phyloP scores from a whole-genome alignment of 1,140 invertebrate genomes.

The Mycetomoellerius zeteki region DNA sequence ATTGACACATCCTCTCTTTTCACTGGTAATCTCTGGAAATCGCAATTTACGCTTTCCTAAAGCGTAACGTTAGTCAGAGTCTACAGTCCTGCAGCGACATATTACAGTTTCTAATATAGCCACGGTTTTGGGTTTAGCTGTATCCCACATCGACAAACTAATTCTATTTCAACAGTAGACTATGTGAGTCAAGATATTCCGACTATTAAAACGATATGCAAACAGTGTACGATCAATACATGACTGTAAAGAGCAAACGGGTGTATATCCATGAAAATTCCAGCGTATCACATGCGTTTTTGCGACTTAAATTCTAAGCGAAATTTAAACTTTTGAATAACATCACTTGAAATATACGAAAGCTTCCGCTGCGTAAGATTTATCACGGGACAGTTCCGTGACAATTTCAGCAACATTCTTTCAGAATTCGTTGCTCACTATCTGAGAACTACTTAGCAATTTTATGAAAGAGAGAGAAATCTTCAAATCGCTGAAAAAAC shows the following conservation, averaged over 20 bases:
- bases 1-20: neutral
- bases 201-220: neutral
- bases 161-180: neutral
- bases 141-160: conserved; percentile 30
- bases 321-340: neutral
- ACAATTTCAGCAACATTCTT: neutral
- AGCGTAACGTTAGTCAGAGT: neutral
- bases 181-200: conserved; percentile 3
- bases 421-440: neutral
- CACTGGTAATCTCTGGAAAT: neutral
- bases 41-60: conserved; percentile 26
- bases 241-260: neutral
- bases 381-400: neutral
- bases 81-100: conserved; percentile 6
- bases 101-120: conserved; percentile 38
- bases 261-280: neutral
- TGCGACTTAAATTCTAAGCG: neutral
- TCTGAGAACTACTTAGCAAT: neutral
- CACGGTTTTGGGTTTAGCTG: conserved; percentile 14
- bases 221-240: neutral
- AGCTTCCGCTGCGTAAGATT: neutral
- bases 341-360: neutral
- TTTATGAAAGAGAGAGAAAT: neutral
- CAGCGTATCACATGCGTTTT: neutral
- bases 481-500: neutral